Base-by-base conservation (phyloP, 2,888 invertebrate species). In the Sepiola atlantica region DNA sequence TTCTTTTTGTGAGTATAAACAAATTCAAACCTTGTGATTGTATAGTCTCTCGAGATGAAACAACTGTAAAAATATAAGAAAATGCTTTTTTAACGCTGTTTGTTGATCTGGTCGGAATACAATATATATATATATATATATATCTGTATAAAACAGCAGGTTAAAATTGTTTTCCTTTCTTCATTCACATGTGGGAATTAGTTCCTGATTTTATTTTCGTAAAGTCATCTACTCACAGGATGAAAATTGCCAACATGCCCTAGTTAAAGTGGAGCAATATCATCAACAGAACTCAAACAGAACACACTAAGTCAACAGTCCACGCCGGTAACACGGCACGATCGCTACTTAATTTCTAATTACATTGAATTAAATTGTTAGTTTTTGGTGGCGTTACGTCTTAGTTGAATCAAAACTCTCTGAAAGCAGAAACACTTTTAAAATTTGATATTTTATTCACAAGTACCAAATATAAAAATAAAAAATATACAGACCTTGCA, bases 401-500 rank as follows among this genome's bases (percentile, higher is more conserved):
- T 35, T 57, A 54, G 32, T 61, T 93, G 32, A 93, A 93, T 55
- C 61, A 93, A 93, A 93, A 93, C 93, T 93, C 61, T 55, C 93
- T 61, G 93, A 93, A 93, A 93, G 57, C 93, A 93, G 28, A 57
- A 93, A 93, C 61, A 93, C 55, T 93, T 93, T 45, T 93, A 93
- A 93, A 93, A 93, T 93, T 93, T 93, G 61, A 93, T 55, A 95
- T 94, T 95, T 95, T 95, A 95, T 95, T 95, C 95, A 95, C 95
- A 95, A 95, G 95, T 95, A 95, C 95, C 95, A 95, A 95, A 95
- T 95, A 95, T 95, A 95, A 95, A 95, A 95, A 95, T 95, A 95
- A 95, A 95, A 95, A 95, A 95, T 95, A 95, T 95, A 95, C 95
- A 95, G 95, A 95, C 93, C 92, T 93, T 93, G 93, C 55, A 93